Percentiles rank a stretch among this genome's conserved stretches.
Evolutionary conservation across 2,797 vertebrate species (phyloP).

Genomic region (Gastrophryne carolinensis): DNA sequence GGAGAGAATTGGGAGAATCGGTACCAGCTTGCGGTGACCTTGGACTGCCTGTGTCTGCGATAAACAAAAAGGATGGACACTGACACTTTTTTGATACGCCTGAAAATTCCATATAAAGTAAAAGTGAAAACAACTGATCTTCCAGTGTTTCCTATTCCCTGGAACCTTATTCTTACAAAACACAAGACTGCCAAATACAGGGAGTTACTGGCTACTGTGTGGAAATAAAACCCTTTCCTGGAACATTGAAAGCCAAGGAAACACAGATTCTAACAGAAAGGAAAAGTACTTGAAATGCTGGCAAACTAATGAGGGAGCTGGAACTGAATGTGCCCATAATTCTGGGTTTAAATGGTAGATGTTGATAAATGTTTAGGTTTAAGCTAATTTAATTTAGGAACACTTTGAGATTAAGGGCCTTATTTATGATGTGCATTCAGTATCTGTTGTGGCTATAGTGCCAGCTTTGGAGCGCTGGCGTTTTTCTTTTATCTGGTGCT

Average conservation of each 20-base stretch:
- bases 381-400: no score
- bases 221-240: background rate
- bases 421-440: no score
- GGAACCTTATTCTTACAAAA: background rate
- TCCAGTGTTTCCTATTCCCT: background rate
- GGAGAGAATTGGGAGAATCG: background rate
- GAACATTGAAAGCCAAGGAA: constrained; percentile 21
- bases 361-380: background rate
- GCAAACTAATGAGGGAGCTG: background rate
- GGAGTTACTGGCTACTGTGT: background rate
- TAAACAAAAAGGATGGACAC: background rate
- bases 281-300: background rate
- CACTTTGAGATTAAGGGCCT: no score
- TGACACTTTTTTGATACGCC: background rate
- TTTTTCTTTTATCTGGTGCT: no score
- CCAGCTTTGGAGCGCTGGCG: no score
- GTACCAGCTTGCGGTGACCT: constrained; percentile 10
- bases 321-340: background rate
- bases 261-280: background rate
- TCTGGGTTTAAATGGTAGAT: background rate
- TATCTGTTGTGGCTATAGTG: no score
- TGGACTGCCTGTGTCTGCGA: constrained; percentile 1
- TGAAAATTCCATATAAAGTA: background rate
- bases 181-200: background rate
- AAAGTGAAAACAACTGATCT: background rate